These are phyloP conservation scores for Paedocypris micromegethes DNA, from an alignment of 2,797 vertebrate genomes.

Conservation along the genomic window DNA sequence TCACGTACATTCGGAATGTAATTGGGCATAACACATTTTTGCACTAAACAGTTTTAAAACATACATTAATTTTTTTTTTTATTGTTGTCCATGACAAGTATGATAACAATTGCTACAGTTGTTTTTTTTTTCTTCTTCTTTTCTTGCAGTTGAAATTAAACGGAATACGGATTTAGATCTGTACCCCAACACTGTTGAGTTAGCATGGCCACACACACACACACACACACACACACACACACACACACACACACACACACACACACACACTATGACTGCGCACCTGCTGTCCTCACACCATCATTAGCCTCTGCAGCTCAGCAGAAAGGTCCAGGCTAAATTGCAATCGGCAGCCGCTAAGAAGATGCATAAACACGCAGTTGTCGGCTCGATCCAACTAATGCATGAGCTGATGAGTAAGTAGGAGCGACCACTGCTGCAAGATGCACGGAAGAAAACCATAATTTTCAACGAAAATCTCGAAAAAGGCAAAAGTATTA, in stretches of 20 bases:
- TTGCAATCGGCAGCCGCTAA: constrained; percentile 48
- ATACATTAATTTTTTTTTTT: no score
- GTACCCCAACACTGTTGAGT: no score
- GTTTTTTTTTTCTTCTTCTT: no score
- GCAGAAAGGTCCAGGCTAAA: constrained; percentile 67
- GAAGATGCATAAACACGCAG: constrained; percentile 28
- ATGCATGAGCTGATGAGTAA: constrained; percentile 66
- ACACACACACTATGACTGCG: constrained; percentile 61
- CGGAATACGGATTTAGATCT: no score
- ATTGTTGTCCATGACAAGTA: no score
- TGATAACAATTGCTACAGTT: no score
- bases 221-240: constrained; percentile 18
- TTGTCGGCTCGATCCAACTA: constrained; percentile 48
- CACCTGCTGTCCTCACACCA: constrained; percentile 69
- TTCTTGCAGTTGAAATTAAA: no score
- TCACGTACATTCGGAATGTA: no score
- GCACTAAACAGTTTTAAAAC: no score
- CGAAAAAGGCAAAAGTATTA: constrained; percentile 41
- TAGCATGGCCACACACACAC: background rate
- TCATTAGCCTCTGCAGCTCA: constrained; percentile 63
- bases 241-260: background rate
- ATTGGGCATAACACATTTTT: no score
- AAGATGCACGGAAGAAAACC: constrained; percentile 65
- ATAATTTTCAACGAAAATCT: constrained; percentile 53
- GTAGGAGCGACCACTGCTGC: constrained; percentile 55